Percentiles rank a stretch among this genome's conserved stretches.
phyloP scores from a whole-genome alignment of 2,797 vertebrate genomes.

The Otolemur crassicaudatus region DNA sequence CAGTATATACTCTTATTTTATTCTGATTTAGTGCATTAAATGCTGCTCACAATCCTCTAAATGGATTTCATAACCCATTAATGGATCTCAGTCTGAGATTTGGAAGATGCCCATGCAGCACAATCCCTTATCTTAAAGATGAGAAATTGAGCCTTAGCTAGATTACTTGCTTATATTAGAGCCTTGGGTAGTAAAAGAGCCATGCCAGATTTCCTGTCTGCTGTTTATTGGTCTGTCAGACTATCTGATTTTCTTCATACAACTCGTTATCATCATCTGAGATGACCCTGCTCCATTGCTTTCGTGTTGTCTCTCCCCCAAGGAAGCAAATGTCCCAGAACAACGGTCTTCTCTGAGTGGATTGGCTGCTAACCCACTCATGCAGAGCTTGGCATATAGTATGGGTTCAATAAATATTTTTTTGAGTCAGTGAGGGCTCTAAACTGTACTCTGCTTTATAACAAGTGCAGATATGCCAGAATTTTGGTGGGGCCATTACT shows the following conservation, averaged over 20 bases:
- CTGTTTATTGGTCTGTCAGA: background rate
- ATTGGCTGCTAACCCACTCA: background rate
- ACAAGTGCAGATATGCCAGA: background rate
- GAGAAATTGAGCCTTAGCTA: background rate
- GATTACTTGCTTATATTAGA: background rate
- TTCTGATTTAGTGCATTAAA: background rate
- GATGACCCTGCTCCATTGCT: background rate
- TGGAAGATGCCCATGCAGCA: background rate
- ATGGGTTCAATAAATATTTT: conserved; percentile 8
- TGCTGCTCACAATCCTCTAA: background rate
- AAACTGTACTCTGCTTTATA: background rate
- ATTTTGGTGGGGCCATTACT: background rate
- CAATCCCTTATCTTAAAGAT: background rate
- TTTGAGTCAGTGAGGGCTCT: background rate
- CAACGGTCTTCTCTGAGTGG: background rate
- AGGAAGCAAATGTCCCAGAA: background rate
- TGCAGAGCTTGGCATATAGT: background rate
- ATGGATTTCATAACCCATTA: conserved; percentile 24
- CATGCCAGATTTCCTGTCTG: background rate
- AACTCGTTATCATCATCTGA: background rate
- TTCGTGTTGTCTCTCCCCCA: background rate
- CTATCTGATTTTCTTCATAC: conserved; percentile 56
- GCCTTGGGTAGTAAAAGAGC: background rate
- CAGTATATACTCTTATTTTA: background rate
- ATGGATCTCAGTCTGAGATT: background rate